A percentile compares a stretch with the other conserved stretches of the same genome.
phyloP scores from a whole-genome alignment of 1,140 invertebrate genomes.

The Andrena cerasifolii region DNA sequence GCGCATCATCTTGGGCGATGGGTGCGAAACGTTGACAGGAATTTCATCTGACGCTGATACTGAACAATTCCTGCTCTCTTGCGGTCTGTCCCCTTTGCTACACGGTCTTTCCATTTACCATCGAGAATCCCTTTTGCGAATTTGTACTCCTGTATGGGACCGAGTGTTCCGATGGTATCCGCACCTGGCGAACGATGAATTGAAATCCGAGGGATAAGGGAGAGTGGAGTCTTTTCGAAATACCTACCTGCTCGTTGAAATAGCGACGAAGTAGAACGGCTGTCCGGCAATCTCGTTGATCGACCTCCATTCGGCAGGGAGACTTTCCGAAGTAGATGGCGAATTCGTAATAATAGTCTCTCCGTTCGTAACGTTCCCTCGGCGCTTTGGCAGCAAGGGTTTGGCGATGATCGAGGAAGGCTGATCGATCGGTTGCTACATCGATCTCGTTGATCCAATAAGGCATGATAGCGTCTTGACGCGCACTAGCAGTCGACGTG shows the following conservation, averaged over 20 bases:
- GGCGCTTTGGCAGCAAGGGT: not conserved
- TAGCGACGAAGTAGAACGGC: no score
- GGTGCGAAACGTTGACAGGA: not conserved
- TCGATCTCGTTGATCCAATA: slow-evolving; percentile 49
- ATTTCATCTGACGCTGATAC: not conserved
- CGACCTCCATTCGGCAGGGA: not conserved
- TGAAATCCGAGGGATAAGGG: not conserved
- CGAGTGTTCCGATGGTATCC: not conserved
- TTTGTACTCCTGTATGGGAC: not conserved
- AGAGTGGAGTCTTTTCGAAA: no score
- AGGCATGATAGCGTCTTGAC: slow-evolving; percentile 32
- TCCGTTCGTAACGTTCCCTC: not conserved
- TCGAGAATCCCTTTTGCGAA: no score
- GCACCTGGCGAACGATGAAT: not conserved
- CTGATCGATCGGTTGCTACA: not conserved
- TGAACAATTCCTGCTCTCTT: not conserved
- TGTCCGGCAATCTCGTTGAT: not conserved
- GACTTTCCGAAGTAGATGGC: not conserved
- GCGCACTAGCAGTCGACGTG: slow-evolving; percentile 23
- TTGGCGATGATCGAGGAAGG: not conserved
- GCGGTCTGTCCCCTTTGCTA: no score
- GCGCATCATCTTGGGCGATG: not conserved
- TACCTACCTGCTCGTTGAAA: no score
- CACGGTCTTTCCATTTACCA: no score
- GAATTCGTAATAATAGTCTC: slow-evolving; percentile 18